A percentile compares a stretch with the other conserved stretches of the same genome.
Evolutionary conservation across 2,888 invertebrate species (phyloP).

Genomic region (Meganola albula): DNA sequence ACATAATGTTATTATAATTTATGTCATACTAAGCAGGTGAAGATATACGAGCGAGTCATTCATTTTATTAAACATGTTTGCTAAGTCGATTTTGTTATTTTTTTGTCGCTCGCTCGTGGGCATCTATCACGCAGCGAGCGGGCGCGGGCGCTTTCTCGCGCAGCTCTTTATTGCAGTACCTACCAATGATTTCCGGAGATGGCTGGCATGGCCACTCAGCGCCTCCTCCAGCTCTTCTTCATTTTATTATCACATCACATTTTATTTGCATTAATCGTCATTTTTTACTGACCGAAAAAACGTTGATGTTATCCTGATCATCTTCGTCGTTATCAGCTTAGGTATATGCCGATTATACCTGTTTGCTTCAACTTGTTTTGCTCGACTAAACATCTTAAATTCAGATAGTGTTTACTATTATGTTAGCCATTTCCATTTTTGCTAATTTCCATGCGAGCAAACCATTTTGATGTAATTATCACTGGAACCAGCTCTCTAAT

Average conservation of each 20-base stretch:
- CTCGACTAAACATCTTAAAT: no score
- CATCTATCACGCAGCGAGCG: conserved; percentile 76
- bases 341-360: no score
- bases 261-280: conserved; percentile 35
- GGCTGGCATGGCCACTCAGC: conserved; percentile 24
- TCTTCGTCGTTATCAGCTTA: no score
- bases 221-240: conserved; percentile 13
- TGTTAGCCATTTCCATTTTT: no score
- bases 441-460: no score
- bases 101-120: conserved; percentile 64
- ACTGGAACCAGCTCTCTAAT: no score
- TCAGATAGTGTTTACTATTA: no score
- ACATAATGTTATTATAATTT: conserved; percentile 77
- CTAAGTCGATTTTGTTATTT: conserved; percentile 75
- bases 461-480: no score
- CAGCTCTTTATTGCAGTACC: conserved; percentile 69
- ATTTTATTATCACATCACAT: conserved; percentile 22
- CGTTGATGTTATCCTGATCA: conserved; percentile 20
- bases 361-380: no score
- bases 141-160: conserved; percentile 69
- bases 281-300: conserved; percentile 27
- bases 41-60: conserved; percentile 75
- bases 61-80: conserved; percentile 76
- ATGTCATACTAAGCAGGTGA: conserved; percentile 77
- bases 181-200: conserved; percentile 70